phyloP scores from a whole-genome alignment of 2,113 vertebrate genomes.

The Edolisoma coerulescens region DNA sequence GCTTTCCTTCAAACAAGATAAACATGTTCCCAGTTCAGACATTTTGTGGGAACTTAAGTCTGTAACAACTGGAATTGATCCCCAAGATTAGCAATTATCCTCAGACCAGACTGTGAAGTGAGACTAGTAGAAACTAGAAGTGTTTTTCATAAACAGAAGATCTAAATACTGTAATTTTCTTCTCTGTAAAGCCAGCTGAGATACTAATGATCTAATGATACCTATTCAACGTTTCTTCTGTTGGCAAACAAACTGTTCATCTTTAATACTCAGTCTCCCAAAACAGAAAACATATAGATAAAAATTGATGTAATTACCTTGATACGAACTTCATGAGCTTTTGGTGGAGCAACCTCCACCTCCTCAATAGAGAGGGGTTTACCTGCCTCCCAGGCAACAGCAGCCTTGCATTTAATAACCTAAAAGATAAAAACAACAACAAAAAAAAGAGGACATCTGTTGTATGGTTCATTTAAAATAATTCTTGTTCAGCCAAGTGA shows the following conservation, averaged over 20 bases:
- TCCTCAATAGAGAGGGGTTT: constrained; percentile 80
- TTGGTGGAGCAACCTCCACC: constrained; percentile 78
- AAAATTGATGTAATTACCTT: constrained; percentile 67
- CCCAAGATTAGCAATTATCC: neutral
- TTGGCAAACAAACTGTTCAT: neutral
- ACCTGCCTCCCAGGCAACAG: constrained; percentile 79
- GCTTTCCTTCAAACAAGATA: neutral
- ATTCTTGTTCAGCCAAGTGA: neutral
- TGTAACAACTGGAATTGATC: neutral
- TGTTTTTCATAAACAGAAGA: neutral
- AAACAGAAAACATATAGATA: neutral
- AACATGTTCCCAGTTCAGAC: neutral
- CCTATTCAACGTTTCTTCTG: neutral
- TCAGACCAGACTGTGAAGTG: neutral
- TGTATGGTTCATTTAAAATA: neutral
- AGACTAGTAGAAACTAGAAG: neutral
- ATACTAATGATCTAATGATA: neutral
- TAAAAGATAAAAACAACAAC: constrained; percentile 6
- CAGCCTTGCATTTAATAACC: constrained; percentile 80
- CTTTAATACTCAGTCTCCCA: neutral
- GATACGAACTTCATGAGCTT: constrained; percentile 82
- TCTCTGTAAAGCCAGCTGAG: neutral
- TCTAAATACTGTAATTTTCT: neutral
- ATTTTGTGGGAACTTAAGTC: neutral
- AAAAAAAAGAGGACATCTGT: neutral